These are phyloP conservation scores for Geothlypis trichas DNA, from an alignment of 2,113 vertebrate species.

Conservation along the genomic window DNA sequence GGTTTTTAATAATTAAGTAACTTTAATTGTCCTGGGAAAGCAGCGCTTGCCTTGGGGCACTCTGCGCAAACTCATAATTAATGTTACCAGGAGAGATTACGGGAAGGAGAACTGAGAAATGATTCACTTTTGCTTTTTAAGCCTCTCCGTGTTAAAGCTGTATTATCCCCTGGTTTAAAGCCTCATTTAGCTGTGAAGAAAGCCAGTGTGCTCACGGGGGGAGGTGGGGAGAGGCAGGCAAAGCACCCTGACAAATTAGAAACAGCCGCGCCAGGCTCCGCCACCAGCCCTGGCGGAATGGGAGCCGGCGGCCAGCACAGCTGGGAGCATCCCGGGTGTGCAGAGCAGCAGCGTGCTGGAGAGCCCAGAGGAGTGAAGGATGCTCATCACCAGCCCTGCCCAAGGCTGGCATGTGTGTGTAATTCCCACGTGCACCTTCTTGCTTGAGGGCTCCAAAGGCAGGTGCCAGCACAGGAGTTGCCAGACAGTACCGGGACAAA, in stretches of 20 bases:
- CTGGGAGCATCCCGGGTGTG: not conserved
- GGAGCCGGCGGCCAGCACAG: not conserved
- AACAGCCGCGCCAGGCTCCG: not conserved
- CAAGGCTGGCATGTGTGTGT: not conserved
- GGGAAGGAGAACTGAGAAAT: constrained; percentile 76
- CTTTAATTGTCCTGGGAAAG: constrained; percentile 99
- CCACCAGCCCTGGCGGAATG: not conserved
- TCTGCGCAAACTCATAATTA: constrained; percentile 89
- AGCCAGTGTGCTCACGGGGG: not conserved
- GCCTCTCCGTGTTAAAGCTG: constrained; percentile 67
- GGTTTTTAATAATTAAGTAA: constrained; percentile 86
- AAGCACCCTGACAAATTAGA: constrained; percentile 35
- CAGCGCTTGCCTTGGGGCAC: constrained; percentile 79
- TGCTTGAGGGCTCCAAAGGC: not conserved
- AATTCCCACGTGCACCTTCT: not conserved
- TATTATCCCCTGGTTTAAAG: constrained; percentile 73
- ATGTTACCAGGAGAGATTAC: constrained; percentile 89
- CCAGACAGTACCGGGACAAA: not conserved
- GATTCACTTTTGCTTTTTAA: constrained; percentile 78
- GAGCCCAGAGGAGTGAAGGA: not conserved
- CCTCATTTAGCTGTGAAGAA: constrained; percentile 70
- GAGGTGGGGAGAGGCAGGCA: not conserved
- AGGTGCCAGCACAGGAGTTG: not conserved
- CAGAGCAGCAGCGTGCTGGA: not conserved
- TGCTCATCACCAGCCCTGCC: not conserved